Conservation (phyloP, 1,140 invertebrate species). For the Drosophila pallidifrons region DNA sequence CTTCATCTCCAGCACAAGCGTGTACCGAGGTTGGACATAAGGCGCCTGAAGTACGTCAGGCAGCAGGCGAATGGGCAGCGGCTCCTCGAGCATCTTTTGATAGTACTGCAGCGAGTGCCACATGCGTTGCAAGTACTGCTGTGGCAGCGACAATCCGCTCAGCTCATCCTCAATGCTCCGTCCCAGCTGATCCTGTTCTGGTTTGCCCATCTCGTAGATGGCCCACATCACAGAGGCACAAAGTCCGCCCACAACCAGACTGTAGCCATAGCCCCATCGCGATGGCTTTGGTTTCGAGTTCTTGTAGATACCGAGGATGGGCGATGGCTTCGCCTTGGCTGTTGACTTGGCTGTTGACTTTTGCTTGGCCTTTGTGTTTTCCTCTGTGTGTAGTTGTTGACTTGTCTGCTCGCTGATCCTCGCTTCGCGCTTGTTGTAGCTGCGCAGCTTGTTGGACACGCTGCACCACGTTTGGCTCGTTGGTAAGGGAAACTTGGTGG, state of each 20-base stretch:
- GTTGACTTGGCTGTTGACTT: not conserved
- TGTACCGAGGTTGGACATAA: constrained; percentile 98
- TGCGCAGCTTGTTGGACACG: not conserved
- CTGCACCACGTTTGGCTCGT: not conserved
- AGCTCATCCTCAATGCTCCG: constrained; percentile 93
- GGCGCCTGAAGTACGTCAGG: constrained; percentile 96
- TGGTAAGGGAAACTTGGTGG: not conserved
- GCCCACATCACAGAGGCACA: constrained; percentile 86
- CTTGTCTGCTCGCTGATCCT: not conserved
- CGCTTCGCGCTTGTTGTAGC: not conserved
- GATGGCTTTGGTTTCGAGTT: not conserved
- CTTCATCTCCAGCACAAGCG: constrained; percentile 97
- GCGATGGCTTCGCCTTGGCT: not conserved
- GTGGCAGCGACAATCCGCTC: constrained; percentile 88
- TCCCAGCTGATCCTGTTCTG: constrained; percentile 90
- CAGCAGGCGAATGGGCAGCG: constrained; percentile 95
- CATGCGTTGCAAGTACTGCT: constrained; percentile 91
- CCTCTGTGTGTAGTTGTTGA: not conserved
- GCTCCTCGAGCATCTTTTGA: constrained; percentile 95
- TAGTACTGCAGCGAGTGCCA: constrained; percentile 92
- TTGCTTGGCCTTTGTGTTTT: not conserved
- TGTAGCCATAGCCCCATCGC: constrained; percentile 23
- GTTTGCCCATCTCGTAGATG: constrained; percentile 89
- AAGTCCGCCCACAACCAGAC: constrained; percentile 85
- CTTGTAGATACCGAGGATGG: not conserved